These are phyloP conservation scores for Scaptomyza graminum DNA, from an alignment of 1,140 invertebrate genomes.

Conservation along the genomic window DNA sequence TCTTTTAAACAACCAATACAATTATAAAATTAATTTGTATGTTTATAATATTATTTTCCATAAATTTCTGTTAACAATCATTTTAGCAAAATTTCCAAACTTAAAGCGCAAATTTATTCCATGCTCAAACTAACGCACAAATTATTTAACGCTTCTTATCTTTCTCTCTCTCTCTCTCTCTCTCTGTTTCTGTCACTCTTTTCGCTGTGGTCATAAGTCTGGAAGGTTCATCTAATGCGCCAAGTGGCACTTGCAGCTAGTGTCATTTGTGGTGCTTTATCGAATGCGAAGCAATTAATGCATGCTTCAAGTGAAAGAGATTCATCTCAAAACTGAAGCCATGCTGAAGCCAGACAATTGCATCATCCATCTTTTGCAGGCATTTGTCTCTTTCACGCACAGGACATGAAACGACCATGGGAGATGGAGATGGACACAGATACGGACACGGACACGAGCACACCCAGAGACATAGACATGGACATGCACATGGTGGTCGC, in stretches of 20 bases:
- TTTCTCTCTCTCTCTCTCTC: background rate
- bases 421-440: background rate
- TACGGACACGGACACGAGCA: slow-evolving; percentile 6
- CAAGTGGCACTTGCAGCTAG: slow-evolving; percentile 17
- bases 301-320: slow-evolving; percentile 34
- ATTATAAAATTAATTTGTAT: no score
- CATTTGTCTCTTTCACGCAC: slow-evolving; percentile 77
- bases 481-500: slow-evolving; percentile 43
- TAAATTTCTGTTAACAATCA: no score
- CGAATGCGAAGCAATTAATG: slow-evolving; percentile 65
- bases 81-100: background rate
- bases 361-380: slow-evolving; percentile 69
- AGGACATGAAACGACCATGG: slow-evolving; percentile 19
- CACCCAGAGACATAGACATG: slow-evolving; percentile 15
- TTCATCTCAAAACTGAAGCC: slow-evolving; percentile 41
- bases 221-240: slow-evolving; percentile 12
- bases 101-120: background rate
- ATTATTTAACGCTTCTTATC: background rate
- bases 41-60: no score
- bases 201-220: background rate
- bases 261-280: slow-evolving; percentile 42
- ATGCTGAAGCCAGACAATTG: slow-evolving; percentile 65
- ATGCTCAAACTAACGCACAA: background rate
- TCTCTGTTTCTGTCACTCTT: background rate
- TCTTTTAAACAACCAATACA: no score